Percentiles rank a stretch among this genome's conserved stretches.
phyloP scores from a whole-genome alignment of 1,140 invertebrate genomes.

The Aradophagus sp. region DNA sequence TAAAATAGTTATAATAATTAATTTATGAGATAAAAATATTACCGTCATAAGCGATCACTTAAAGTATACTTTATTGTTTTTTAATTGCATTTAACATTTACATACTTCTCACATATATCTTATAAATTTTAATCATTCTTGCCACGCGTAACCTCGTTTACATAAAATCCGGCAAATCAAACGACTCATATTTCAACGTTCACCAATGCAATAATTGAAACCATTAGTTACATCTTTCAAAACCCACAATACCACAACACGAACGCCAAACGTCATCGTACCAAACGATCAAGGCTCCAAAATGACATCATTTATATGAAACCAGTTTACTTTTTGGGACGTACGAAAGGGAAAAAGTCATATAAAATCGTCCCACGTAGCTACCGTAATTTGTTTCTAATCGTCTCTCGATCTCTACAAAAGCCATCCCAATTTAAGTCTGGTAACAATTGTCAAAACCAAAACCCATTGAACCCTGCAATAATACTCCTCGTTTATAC shows the following conservation, averaged over 20 bases:
- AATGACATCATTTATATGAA: conserved; percentile 15
- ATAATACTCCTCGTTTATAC: conserved; percentile 43
- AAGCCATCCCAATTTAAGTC: conserved; percentile 20
- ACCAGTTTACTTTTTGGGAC: not conserved
- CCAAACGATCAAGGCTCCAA: conserved; percentile 7
- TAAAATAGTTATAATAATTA: too few relatives aligned
- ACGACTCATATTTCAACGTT: too few relatives aligned
- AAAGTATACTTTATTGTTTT: too few relatives aligned
- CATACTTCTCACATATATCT: too few relatives aligned
- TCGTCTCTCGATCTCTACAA: conserved; percentile 13
- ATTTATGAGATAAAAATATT: too few relatives aligned
- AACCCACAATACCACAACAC: conserved; percentile 6
- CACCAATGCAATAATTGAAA: too few relatives aligned
- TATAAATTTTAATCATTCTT: too few relatives aligned
- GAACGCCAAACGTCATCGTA: conserved; percentile 3
- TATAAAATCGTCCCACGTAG: conserved; percentile 2
- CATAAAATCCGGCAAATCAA: too few relatives aligned
- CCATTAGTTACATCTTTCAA: conserved; percentile 1
- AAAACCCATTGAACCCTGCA: conserved; percentile 35
- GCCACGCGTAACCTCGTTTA: too few relatives aligned
- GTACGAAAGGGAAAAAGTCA: conserved; percentile 6
- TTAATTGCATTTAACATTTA: too few relatives aligned
- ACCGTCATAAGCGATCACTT: too few relatives aligned
- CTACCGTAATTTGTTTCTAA: conserved; percentile 28
- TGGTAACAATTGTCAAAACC: conserved; percentile 22